Conservation (phyloP, 2,888 invertebrate species). For the Caenorhabditis afra region DNA sequence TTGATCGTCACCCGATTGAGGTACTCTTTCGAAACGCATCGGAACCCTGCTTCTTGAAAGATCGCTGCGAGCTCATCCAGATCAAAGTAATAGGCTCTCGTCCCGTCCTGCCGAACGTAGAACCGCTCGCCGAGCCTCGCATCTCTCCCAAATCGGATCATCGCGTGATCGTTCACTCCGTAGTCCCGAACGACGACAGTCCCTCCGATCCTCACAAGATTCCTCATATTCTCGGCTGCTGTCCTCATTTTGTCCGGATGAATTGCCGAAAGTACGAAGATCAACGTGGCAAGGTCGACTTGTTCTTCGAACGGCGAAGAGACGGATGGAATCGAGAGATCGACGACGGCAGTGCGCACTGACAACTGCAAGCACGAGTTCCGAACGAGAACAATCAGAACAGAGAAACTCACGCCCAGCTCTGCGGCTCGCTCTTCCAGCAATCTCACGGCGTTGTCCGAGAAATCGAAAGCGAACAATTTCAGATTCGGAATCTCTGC, state of each 20-base stretch:
- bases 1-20: slow-evolving; percentile 92
- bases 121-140: slow-evolving; percentile 91
- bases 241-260: slow-evolving; percentile 88
- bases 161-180: slow-evolving; percentile 95
- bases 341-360: slow-evolving; percentile 80
- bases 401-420: slow-evolving; percentile 33
- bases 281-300: slow-evolving; percentile 91
- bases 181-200: slow-evolving; percentile 92
- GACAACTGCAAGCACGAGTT: slow-evolving; percentile 58
- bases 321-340: slow-evolving; percentile 63
- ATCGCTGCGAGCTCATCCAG: slow-evolving; percentile 86
- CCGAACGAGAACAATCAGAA: neutral
- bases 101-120: slow-evolving; percentile 97
- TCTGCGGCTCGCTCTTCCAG: slow-evolving; percentile 70
- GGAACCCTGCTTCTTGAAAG: slow-evolving; percentile 87
- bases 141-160: slow-evolving; percentile 92
- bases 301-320: slow-evolving; percentile 81
- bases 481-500: slow-evolving; percentile 87
- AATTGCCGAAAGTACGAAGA: slow-evolving; percentile 96
- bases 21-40: slow-evolving; percentile 86
- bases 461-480: slow-evolving; percentile 78
- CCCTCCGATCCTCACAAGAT: slow-evolving; percentile 85
- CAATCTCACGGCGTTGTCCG: slow-evolving; percentile 74
- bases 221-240: slow-evolving; percentile 84
- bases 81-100: slow-evolving; percentile 85